Evolutionary conservation across 2,888 invertebrate genomes (phyloP).

Genomic region (Diaperis boleti): DNA sequence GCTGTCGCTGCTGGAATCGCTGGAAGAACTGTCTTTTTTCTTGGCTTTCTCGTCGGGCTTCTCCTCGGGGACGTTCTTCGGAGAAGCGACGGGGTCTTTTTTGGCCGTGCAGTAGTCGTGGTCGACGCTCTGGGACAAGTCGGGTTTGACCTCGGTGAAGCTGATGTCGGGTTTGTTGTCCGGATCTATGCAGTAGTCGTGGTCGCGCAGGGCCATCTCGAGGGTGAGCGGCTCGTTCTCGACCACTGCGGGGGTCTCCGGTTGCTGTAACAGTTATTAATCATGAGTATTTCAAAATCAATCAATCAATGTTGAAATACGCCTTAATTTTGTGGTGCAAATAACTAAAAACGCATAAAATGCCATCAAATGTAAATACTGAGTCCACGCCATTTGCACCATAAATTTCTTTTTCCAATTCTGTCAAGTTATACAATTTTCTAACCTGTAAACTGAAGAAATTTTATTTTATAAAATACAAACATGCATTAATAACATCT

Average conservation of each 20-base stretch:
- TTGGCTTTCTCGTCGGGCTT: conserved; percentile 61
- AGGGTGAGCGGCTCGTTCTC: conserved; percentile 46
- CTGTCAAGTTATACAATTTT: too few relatives aligned
- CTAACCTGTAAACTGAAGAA: too few relatives aligned
- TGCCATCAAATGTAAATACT: too few relatives aligned
- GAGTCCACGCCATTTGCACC: too few relatives aligned
- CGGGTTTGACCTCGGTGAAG: conserved; percentile 61
- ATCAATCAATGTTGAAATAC: too few relatives aligned
- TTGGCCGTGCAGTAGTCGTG: conserved; percentile 64
- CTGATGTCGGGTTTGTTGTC: conserved; percentile 51
- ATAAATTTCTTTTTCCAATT: too few relatives aligned
- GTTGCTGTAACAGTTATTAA: too few relatives aligned
- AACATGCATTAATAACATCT: too few relatives aligned
- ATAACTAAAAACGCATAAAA: too few relatives aligned
- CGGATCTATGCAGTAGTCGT: conserved; percentile 77
- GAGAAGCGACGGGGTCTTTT: conserved; percentile 24
- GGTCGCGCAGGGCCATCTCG: conserved; percentile 70
- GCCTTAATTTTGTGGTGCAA: too few relatives aligned
- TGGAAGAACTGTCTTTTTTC: conserved; percentile 72
- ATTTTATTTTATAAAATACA: too few relatives aligned
- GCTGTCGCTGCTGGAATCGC: conserved; percentile 82
- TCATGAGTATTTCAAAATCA: too few relatives aligned
- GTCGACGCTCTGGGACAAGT: conserved; percentile 63
- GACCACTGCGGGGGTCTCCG: conserved; percentile 40
- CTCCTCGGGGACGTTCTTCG: conserved; percentile 29